Conservation (phyloP, 2,113 vertebrate species). For the Limnothrissa miodon region DNA sequence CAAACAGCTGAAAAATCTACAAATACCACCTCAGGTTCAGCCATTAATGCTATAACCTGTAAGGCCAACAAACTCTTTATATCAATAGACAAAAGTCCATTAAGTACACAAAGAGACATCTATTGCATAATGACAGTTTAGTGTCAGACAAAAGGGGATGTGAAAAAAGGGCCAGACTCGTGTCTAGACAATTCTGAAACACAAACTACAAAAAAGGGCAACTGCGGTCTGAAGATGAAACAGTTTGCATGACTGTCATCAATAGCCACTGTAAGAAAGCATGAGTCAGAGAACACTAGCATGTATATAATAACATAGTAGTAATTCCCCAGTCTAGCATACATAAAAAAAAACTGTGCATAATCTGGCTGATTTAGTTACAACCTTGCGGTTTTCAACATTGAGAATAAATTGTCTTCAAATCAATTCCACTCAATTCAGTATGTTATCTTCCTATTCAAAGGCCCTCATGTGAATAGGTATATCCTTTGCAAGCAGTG, state of each 20-base stretch:
- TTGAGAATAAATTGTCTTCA: not conserved
- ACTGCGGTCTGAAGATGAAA: slow-evolving; percentile 3
- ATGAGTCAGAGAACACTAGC: not conserved
- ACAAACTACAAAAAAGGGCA: not conserved
- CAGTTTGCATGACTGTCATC: not conserved
- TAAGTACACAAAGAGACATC: not conserved
- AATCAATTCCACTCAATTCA: too few species aligned
- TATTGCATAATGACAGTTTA: not conserved
- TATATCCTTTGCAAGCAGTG: not conserved
- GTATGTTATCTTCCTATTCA: not conserved
- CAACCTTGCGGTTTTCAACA: not conserved
- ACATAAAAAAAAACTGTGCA: not conserved
- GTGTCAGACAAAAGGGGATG: not conserved
- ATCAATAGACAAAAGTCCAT: not conserved
- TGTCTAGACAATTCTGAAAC: not conserved
- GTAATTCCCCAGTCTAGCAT: not conserved
- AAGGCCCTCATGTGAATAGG: not conserved
- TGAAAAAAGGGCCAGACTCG: not conserved
- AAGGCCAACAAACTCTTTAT: not conserved
- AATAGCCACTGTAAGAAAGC: not conserved
- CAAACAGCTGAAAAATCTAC: not conserved
- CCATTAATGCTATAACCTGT: not conserved
- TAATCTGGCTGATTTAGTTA: not conserved
- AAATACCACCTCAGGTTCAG: not conserved
- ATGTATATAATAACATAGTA: not conserved